Evolutionary conservation across 2,797 vertebrate genomes (phyloP), one percentile per base, ranked within the genome.

Genomic region (Chloroceryle inda): DNA sequence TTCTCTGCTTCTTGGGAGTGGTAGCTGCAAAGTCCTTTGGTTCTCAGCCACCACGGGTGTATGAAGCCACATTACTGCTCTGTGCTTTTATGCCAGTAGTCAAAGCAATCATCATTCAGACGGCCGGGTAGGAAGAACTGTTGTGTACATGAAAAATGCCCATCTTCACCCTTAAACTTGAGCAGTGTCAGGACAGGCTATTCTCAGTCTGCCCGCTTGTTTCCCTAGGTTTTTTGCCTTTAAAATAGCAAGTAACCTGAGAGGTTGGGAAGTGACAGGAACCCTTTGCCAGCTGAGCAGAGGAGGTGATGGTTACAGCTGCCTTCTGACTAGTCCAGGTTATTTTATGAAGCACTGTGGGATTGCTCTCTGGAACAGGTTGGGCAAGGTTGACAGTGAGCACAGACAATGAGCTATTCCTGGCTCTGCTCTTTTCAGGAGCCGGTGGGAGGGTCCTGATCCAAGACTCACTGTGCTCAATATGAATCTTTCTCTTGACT

Each of bases 271-370:
- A 92, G 68, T 91, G 86, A 94, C 90, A 95, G 90, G 83, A 94
- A 63, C 59, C 74, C 40, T 92, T 93, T 92, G 88, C 80, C 63
- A 82, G 80, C 80, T 38, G 22, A 80, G 72, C 74, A 82, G 75
- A 53, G 88, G 88, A 94, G 84, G 88, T 15, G 56, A 73, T 91
- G 72, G 89, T 77, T 92, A 19, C 93, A 96, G 93, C 95, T 95
- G 82, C 88, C 89, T 94, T 56, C 74, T 80, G 95, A 79, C 85
- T 90, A 52, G 77, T 91, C 80, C 77, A 0, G 1, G 35, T 86
- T 64, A 33, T 85, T 93, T 80, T 47, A 33, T 2, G 2, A 49
- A 38, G 85, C 1, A 2, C 80, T 69, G 75, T 79, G 88, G 79
- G 90, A 80, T 94, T 76, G 74, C 66, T 85, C 49, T 75, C 85